phyloP scores from a whole-genome alignment of 2,797 vertebrate genomes.

The Thamnophis elegans region DNA sequence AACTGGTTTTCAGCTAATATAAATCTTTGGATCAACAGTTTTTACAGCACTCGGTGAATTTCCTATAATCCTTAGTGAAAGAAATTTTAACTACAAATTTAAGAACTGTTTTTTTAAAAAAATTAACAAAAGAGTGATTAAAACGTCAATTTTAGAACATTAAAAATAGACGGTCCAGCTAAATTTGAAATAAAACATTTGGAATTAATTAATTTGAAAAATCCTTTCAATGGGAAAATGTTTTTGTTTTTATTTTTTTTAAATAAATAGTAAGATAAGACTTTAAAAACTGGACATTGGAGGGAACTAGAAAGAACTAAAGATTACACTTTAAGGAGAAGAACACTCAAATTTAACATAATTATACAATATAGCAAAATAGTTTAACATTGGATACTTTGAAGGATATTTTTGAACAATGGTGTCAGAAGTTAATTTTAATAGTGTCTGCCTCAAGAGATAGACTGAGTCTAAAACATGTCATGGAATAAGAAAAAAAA shows the following conservation, averaged over 20 bases:
- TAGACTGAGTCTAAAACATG: neutral
- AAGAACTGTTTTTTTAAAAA: neutral
- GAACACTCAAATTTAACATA: neutral
- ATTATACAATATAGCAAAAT: neutral
- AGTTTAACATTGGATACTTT: neutral
- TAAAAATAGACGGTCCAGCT: neutral
- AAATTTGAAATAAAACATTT: neutral
- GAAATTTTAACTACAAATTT: neutral
- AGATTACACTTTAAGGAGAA: neutral
- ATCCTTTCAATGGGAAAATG: neutral
- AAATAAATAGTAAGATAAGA: neutral
- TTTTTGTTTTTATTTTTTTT: neutral
- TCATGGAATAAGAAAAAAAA: neutral
- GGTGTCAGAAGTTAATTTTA: neutral
- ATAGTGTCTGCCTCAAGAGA: neutral
- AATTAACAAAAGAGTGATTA: neutral
- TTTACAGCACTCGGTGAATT: neutral
- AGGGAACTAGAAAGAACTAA: neutral
- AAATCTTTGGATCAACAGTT: neutral
- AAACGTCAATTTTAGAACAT: neutral
- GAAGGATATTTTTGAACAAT: neutral
- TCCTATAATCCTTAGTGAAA: neutral
- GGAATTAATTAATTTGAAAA: neutral
- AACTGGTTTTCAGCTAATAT: neutral
- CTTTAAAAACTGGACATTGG: neutral